A percentile compares a stretch with the other conserved stretches of the same genome.
Evolutionary conservation across 2,888 invertebrate species (phyloP).

Genomic region (Eupithecia vulgata): DNA sequence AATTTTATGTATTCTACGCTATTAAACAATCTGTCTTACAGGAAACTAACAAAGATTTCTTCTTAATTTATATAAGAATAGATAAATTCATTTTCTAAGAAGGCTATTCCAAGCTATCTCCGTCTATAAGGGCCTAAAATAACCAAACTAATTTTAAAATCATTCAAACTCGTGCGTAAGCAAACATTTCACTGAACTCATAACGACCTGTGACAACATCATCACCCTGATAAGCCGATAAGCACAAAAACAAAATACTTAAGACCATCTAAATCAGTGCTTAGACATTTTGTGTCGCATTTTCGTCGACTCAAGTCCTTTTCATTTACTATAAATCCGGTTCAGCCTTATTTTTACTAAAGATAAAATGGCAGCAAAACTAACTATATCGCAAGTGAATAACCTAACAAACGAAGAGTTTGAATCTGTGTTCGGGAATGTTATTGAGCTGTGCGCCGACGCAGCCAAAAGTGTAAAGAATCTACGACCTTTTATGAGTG

Average conservation of each 20-base stretch:
- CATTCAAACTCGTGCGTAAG: slow-evolving; percentile 21
- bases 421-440: slow-evolving; percentile 84
- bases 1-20: too few relatives aligned
- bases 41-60: not conserved
- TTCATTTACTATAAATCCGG: not conserved
- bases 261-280: not conserved
- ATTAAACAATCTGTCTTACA: too few relatives aligned
- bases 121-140: not conserved
- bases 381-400: slow-evolving; percentile 81
- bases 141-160: slow-evolving; percentile 16
- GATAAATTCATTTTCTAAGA: not conserved
- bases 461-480: slow-evolving; percentile 78
- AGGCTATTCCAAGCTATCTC: not conserved
- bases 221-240: slow-evolving; percentile 49
- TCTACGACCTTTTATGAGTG: slow-evolving; percentile 79
- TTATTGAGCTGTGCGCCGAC: slow-evolving; percentile 84
- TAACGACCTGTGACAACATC: slow-evolving; percentile 55
- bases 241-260: slow-evolving; percentile 36
- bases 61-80: not conserved
- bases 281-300: not conserved
- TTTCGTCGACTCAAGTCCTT: not conserved
- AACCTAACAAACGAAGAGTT: slow-evolving; percentile 79
- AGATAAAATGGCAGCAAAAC: slow-evolving; percentile 43
- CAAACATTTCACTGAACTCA: slow-evolving; percentile 52
- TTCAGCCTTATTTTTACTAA: not conserved